These are phyloP conservation scores for Camelus bactrianus DNA, from an alignment of 2,113 vertebrate genomes.

Conservation along the genomic window DNA sequence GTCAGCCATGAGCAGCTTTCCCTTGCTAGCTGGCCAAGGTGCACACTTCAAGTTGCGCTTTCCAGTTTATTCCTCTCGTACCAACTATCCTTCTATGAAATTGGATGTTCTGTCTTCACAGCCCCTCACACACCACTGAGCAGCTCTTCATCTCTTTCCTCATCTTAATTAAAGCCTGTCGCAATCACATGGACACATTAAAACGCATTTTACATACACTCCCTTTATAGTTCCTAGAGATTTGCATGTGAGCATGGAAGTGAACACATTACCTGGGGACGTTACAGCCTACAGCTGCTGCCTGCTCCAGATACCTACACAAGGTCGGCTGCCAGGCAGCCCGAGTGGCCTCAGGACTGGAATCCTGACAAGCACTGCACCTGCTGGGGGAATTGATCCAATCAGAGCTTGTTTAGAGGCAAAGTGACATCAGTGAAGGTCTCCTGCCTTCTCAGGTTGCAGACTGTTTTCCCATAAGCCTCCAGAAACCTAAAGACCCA, in stretches of 20 bases:
- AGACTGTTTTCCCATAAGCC: slow-evolving; percentile 65
- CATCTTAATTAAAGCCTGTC: slow-evolving; percentile 47
- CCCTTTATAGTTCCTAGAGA: background rate
- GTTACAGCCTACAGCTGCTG: background rate
- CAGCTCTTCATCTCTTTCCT: slow-evolving; percentile 3
- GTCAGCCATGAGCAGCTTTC: background rate
- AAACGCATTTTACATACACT: slow-evolving; percentile 20
- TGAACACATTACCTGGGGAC: background rate
- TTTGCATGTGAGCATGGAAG: slow-evolving; percentile 8
- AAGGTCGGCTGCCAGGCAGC: background rate
- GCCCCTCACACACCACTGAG: background rate
- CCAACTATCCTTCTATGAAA: background rate
- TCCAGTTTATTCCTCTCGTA: background rate
- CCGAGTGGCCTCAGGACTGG: background rate
- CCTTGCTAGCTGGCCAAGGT: background rate
- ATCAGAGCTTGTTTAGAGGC: slow-evolving; percentile 60
- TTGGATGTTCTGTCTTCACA: background rate
- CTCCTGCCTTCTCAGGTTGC: slow-evolving; percentile 31
- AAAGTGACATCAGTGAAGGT: slow-evolving; percentile 16
- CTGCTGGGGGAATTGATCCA: background rate
- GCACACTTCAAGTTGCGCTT: background rate
- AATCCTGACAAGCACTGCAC: background rate
- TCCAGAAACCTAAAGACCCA: slow-evolving; percentile 55
- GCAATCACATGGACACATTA: slow-evolving; percentile 36
- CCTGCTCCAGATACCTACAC: background rate